These are phyloP conservation scores for Scaptomyza cyrtandrae DNA, from an alignment of 2,888 invertebrate genomes.

Conservation along the genomic window DNA sequence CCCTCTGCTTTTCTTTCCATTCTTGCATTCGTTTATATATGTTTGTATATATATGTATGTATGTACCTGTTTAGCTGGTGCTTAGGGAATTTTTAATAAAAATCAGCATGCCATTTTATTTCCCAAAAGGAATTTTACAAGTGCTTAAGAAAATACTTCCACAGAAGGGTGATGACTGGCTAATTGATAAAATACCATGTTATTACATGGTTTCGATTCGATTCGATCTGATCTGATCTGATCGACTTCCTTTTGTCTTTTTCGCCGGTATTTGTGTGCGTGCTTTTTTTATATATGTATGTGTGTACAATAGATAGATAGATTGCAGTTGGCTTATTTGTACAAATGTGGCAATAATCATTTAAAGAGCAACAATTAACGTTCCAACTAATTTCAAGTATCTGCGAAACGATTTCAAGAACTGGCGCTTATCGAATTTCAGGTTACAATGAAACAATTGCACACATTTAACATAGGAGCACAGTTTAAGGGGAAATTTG, in stretches of 20 bases:
- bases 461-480: slow-evolving; percentile 10
- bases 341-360: slow-evolving; percentile 41
- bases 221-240: background rate
- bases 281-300: too few species aligned
- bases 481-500: background rate
- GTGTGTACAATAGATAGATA: background rate
- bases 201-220: background rate
- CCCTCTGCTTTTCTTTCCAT: slow-evolving; percentile 30
- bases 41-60: background rate
- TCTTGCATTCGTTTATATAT: slow-evolving; percentile 37
- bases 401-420: slow-evolving; percentile 26
- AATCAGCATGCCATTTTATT: slow-evolving; percentile 57
- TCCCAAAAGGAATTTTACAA: slow-evolving; percentile 3
- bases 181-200: background rate
- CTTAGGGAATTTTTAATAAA: slow-evolving; percentile 3
- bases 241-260: background rate
- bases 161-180: background rate
- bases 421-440: slow-evolving; percentile 61
- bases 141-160: background rate
- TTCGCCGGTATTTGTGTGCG: background rate
- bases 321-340: slow-evolving; percentile 2
- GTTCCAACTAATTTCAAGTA: slow-evolving; percentile 55
- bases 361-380: slow-evolving; percentile 58
- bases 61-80: background rate
- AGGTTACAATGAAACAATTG: slow-evolving; percentile 54